A percentile compares a stretch with the other conserved stretches of the same genome.
Evolutionary conservation across 2,888 invertebrate genomes (phyloP).

Genomic region (Drosophila vallismaia): DNA sequence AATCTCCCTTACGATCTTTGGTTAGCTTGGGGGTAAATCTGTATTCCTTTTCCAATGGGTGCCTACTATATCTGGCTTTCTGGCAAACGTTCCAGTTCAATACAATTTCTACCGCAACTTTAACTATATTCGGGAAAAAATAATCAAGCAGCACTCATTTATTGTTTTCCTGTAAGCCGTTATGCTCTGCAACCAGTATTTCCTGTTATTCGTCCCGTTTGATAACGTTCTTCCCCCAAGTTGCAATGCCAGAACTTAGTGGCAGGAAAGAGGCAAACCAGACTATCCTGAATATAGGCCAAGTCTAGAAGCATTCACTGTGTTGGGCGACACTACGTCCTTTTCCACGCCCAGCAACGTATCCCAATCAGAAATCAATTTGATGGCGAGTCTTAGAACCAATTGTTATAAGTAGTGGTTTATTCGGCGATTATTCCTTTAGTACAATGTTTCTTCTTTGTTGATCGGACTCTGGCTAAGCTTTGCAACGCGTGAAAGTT

Average conservation of each 20-base stretch:
- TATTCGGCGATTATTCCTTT: conserved; percentile 6
- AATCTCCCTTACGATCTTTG: neutral
- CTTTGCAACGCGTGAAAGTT: no score
- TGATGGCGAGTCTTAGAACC: conserved; percentile 9
- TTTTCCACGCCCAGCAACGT: neutral
- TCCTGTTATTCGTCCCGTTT: no score
- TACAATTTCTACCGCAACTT: neutral
- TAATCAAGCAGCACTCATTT: neutral
- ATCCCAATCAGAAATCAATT: conserved; percentile 11
- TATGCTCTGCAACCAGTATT: no score
- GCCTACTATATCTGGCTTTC: neutral
- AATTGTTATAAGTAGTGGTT: conserved; percentile 4
- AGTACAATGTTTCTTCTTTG: neutral
- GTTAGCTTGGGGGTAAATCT: neutral
- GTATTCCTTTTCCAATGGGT: neutral
- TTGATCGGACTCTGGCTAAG: no score
- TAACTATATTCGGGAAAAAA: neutral
- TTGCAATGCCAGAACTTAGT: conserved; percentile 17
- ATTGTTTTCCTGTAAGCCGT: no score
- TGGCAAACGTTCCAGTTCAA: neutral
- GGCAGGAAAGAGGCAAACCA: neutral
- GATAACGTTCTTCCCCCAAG: no score
- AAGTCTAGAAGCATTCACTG: neutral
- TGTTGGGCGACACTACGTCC: neutral
- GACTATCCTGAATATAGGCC: neutral